phyloP scores from a whole-genome alignment of 2,888 invertebrate species.

The Mactromeris polynyma region DNA sequence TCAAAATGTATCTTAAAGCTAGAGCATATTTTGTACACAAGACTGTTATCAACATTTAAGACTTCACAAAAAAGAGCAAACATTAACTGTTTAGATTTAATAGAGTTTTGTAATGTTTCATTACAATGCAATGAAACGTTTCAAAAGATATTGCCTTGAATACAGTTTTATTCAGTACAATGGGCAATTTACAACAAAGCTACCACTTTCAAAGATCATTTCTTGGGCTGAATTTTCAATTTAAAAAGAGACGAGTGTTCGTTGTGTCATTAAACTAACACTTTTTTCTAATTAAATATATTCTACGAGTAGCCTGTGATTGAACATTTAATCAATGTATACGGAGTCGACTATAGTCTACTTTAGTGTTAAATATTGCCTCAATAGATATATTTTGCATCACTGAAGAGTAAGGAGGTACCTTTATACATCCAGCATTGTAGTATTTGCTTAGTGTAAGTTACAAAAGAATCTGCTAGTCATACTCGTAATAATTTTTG shows the following conservation, averaged over 20 bases:
- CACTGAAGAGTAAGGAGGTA: neutral
- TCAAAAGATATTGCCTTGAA: neutral
- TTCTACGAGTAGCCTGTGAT: neutral
- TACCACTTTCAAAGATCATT: neutral
- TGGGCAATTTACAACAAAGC: neutral
- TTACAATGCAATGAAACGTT: neutral
- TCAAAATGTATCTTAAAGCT: neutral
- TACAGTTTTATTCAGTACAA: neutral
- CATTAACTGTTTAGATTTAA: neutral
- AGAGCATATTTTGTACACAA: neutral
- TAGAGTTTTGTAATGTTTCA: constrained; percentile 1
- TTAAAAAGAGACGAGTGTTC: neutral
- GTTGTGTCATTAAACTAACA: neutral
- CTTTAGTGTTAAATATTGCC: neutral
- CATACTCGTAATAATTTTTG: neutral
- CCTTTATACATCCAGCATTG: neutral
- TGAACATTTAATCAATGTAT: neutral
- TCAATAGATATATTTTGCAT: neutral
- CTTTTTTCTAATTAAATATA: neutral
- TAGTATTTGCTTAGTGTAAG: neutral
- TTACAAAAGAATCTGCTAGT: neutral
- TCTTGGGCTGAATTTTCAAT: constrained; percentile 1
- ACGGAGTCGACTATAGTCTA: neutral
- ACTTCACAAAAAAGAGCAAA: neutral
- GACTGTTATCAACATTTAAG: neutral